Conservation (phyloP, 2,797 vertebrate species). For the Trachurus trachurus region DNA sequence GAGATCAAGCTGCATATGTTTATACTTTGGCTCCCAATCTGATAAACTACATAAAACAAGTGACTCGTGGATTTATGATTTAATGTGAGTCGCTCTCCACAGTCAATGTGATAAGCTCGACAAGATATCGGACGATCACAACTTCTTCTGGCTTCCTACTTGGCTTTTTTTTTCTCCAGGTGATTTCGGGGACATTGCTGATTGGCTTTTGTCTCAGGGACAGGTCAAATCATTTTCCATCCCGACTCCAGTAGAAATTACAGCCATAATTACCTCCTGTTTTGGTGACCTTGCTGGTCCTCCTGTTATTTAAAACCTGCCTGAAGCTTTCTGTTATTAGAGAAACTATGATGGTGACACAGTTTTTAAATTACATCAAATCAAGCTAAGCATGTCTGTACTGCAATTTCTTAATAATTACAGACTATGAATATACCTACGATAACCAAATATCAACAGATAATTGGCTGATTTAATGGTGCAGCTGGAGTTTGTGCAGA, state of each 20-base stretch:
- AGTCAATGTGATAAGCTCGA: neutral
- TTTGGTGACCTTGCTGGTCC: neutral
- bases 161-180: no score
- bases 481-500: neutral
- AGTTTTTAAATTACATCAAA: neutral
- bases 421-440: neutral
- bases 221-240: neutral
- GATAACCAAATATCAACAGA: neutral
- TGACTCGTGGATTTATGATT: neutral
- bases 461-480: neutral
- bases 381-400: neutral
- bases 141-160: neutral
- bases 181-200: no score
- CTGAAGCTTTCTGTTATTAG: neutral
- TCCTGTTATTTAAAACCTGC: neutral
- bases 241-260: neutral
- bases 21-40: neutral
- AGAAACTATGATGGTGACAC: neutral
- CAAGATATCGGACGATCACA: neutral
- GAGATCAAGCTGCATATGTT: no score
- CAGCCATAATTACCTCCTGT: neutral
- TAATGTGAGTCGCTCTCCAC: neutral
- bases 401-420: neutral
- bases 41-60: neutral
- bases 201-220: neutral